These are phyloP conservation scores for Drosophila nikananu DNA, from an alignment of 1,140 invertebrate species.

Conservation along the genomic window DNA sequence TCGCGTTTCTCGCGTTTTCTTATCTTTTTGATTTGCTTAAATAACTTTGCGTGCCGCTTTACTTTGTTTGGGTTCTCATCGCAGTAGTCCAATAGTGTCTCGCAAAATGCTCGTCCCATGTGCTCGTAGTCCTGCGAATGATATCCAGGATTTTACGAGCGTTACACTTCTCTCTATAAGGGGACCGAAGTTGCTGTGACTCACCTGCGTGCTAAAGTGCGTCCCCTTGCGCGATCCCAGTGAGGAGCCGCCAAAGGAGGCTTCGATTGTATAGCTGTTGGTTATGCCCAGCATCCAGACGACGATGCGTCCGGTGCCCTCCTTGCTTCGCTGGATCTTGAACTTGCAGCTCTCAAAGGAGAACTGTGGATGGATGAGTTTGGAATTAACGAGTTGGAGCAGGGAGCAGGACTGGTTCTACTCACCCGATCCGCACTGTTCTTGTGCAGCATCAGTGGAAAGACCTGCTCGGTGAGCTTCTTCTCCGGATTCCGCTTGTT, in stretches of 20 bases:
- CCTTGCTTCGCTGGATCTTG: conserved; percentile 95
- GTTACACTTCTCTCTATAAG: too few species aligned
- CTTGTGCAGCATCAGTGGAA: conserved; percentile 96
- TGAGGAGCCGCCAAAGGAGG: conserved; percentile 95
- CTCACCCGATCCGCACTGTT: conserved; percentile 95
- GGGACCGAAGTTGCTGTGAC: neutral
- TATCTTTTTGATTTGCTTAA: conserved; percentile 91
- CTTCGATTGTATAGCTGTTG: conserved; percentile 97
- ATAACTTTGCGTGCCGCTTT: conserved; percentile 91
- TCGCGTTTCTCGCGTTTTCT: conserved; percentile 86
- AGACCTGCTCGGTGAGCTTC: conserved; percentile 94
- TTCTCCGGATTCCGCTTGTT: conserved; percentile 92
- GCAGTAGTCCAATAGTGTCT: conserved; percentile 95
- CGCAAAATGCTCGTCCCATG: conserved; percentile 95
- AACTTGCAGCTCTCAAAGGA: conserved; percentile 97
- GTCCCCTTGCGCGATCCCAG: conserved; percentile 92
- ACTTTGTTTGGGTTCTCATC: conserved; percentile 95
- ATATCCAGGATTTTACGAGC: neutral
- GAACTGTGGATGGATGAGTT: conserved; percentile 88
- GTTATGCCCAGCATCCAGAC: conserved; percentile 97
- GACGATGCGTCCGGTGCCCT: conserved; percentile 96
- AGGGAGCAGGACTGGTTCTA: neutral
- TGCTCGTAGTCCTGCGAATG: conserved; percentile 88
- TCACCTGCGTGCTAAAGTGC: conserved; percentile 91
- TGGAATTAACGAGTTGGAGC: too few species aligned